Evolutionary conservation across 2,797 vertebrate species (phyloP), one percentile per base, ranked within the genome.

Genomic region (Coracias cyanogaster): DNA sequence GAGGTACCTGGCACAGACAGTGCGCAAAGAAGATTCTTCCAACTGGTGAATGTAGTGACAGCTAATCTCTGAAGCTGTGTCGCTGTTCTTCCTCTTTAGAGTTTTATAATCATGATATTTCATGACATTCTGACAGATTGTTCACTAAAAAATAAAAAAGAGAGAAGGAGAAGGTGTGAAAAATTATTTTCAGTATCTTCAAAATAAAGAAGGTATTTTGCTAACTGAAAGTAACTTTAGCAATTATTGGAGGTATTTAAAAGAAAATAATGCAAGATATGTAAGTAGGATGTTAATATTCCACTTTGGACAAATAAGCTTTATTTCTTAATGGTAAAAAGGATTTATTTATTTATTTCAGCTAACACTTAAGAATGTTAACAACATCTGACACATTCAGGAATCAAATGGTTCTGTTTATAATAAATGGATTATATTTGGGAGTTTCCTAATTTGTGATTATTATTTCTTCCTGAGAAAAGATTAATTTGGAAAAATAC

Each of bases 391-490:
- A 67, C 8, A 46, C 13, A 31, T 58, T 76, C 21, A 60, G 24
- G 9, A 89, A 79, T 62, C 52, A 33, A n/a, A 48, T 41, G 3
- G 3, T 48, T 89, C 8, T 74, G 3, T 8, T 80, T 33, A 21
- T 31, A 39, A 51, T 19, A 87, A 86, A 46, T 2, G 1, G 25
- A 79, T 28, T 20, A 31, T 1, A 55, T 24, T 37, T 22, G 1
- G 6, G 1, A 3, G 0, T 54, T 86, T 81, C 20, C 45, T 72
- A 46, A 76, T 28, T 87, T 74, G 0, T 35, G 7, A 0, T 26
- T 25, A 12, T 43, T 25, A 26, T 55, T 82, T 61, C 18, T 80
- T 73, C 60, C 15, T 65, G 12, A 41, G 0, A 85, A 65, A 65
- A 17, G 0, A 41, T 67, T 72, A 41, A 86, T 69, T 87, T 15